Conservation (phyloP, 2,888 invertebrate species). For the Amitus sp. region DNA sequence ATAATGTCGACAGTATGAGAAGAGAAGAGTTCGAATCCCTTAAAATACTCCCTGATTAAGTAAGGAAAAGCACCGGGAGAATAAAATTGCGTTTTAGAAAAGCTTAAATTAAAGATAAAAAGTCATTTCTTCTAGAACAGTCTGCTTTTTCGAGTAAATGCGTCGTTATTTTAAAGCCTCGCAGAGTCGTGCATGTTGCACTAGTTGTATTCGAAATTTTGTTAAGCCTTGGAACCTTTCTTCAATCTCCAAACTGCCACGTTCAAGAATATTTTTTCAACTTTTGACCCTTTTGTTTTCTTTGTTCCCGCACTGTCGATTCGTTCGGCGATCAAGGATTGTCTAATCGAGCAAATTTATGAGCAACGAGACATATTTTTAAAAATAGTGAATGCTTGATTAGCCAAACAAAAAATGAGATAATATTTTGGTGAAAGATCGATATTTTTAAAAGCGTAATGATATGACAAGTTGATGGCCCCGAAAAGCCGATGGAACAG, state of each 20-base stretch:
- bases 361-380: neutral
- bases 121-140: constrained; percentile 2
- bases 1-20: constrained; percentile 12
- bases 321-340: neutral
- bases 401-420: neutral
- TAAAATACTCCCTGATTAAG: constrained; percentile 25
- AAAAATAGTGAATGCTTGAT: neutral
- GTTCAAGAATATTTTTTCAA: constrained; percentile 25
- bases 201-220: neutral
- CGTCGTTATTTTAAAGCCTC: constrained; percentile 16
- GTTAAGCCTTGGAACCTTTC: neutral
- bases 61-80: constrained; percentile 13
- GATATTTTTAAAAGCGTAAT: neutral
- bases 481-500: neutral
- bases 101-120: constrained; percentile 7
- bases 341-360: no score
- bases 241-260: constrained; percentile 10
- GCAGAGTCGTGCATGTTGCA: neutral
- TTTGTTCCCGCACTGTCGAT: constrained; percentile 30
- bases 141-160: constrained; percentile 11
- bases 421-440: neutral
- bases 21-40: constrained; percentile 15
- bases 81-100: constrained; percentile 16
- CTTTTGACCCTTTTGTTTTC: constrained; percentile 18
- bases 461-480: neutral